Conservation (phyloP, 2,113 vertebrate species). For the Colius striatus region DNA sequence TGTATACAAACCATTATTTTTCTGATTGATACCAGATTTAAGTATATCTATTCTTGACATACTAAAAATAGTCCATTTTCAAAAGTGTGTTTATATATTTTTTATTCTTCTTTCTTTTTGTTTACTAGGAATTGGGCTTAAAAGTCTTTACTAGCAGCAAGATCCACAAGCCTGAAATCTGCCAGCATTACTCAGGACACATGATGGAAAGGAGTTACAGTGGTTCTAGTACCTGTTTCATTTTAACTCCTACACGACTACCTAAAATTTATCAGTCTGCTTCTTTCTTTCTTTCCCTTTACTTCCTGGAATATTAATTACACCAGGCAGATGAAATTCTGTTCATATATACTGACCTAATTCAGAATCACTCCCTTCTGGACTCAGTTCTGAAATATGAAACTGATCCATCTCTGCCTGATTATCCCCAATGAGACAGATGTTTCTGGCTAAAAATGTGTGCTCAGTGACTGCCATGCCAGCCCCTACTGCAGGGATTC, state of each 20-base stretch:
- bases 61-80: not conserved
- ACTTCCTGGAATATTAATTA: not conserved
- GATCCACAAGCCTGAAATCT: constrained; percentile 69
- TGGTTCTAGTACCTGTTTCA: not conserved
- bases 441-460: not conserved
- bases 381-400: not conserved
- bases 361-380: not conserved
- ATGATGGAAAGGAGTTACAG: constrained; percentile 53
- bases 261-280: not conserved
- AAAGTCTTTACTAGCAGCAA: constrained; percentile 76
- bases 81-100: not conserved
- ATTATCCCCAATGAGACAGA: not conserved
- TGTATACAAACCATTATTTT: not conserved
- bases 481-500: not conserved
- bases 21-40: not conserved
- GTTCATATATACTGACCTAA: not conserved
- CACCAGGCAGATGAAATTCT: not conserved
- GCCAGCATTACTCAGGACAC: constrained; percentile 22
- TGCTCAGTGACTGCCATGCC: not conserved
- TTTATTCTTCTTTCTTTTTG: constrained; percentile 40
- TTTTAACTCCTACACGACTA: not conserved
- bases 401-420: not conserved
- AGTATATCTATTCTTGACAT: not conserved
- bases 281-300: not conserved
- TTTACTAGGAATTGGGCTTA: constrained; percentile 72